Percentiles rank a stretch among this genome's conserved stretches.
Evolutionary conservation across 2,888 invertebrate genomes (phyloP).

Genomic region (Drosophila cyrtoloma): DNA sequence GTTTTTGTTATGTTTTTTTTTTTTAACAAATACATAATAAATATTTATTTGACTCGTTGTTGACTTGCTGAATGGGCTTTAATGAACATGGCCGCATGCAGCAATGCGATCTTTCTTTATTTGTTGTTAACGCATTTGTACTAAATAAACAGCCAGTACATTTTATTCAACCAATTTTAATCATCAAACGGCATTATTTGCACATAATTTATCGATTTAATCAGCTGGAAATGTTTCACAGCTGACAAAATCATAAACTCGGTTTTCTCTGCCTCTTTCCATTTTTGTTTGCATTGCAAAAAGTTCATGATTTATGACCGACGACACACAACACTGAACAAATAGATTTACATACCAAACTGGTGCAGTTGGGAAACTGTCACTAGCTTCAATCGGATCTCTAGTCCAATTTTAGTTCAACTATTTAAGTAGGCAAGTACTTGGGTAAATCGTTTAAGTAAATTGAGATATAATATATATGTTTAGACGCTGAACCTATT

Average conservation of each 20-base stretch:
- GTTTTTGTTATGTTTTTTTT: constrained; percentile 24
- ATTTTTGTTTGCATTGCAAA: constrained; percentile 66
- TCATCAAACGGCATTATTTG: constrained; percentile 67
- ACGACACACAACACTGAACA: constrained; percentile 22
- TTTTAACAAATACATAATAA: constrained; percentile 27
- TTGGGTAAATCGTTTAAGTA: neutral
- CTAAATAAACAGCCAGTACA: constrained; percentile 39
- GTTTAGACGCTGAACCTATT: neutral
- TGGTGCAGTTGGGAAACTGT: constrained; percentile 37
- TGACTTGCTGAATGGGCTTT: constrained; percentile 61
- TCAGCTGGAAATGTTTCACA: constrained; percentile 78
- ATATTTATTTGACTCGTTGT: constrained; percentile 54
- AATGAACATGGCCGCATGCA: constrained; percentile 55
- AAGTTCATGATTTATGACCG: constrained; percentile 68
- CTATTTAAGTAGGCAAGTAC: neutral
- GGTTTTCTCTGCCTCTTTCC: constrained; percentile 3
- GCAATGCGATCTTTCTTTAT: constrained; percentile 30
- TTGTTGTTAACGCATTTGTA: constrained; percentile 58
- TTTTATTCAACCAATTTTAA: constrained; percentile 52
- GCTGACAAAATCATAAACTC: constrained; percentile 80
- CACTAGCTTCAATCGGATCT: constrained; percentile 2
- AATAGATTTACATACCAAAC: constrained; percentile 13
- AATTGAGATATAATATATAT: neutral
- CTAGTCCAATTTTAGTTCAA: neutral
- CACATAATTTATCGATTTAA: constrained; percentile 78